A percentile compares a stretch with the other conserved stretches of the same genome.
These are phyloP conservation scores for Oryctes rhinoceros DNA, from an alignment of 1,140 invertebrate species.

Conservation along the genomic window DNA sequence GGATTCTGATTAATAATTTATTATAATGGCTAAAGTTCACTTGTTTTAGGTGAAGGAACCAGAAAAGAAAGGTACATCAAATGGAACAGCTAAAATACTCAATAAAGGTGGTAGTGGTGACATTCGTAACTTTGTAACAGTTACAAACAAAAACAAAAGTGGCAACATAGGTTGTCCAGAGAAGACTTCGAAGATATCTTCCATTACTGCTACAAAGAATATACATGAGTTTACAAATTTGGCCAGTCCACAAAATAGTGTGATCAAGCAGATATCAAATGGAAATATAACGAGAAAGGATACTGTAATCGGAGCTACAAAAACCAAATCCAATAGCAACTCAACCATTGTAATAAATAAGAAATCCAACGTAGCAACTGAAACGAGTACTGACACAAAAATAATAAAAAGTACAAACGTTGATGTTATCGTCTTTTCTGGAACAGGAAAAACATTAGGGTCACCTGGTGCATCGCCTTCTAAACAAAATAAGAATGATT, in stretches of 20 bases:
- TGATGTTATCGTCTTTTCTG: neutral
- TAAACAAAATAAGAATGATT: conserved; percentile 43
- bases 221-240: conserved; percentile 51
- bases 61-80: conserved; percentile 58
- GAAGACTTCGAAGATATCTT: conserved; percentile 5
- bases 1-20: no score
- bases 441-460: neutral
- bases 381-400: conserved; percentile 51
- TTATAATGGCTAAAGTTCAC: no score
- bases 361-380: conserved; percentile 48
- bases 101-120: conserved; percentile 46
- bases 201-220: conserved; percentile 50
- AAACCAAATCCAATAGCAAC: conserved; percentile 51
- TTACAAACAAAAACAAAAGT: conserved; percentile 28
- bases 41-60: conserved; percentile 75
- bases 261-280: conserved; percentile 41
- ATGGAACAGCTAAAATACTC: conserved; percentile 49
- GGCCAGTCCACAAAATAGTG: conserved; percentile 41
- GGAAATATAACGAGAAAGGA: conserved; percentile 22
- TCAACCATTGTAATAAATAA: conserved; percentile 57
- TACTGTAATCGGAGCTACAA: conserved; percentile 49
- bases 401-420: conserved; percentile 50
- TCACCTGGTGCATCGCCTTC: neutral
- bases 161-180: neutral
- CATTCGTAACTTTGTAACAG: conserved; percentile 52